phyloP scores from a whole-genome alignment of 2,113 vertebrate species.

The Leptosomus discolor region DNA sequence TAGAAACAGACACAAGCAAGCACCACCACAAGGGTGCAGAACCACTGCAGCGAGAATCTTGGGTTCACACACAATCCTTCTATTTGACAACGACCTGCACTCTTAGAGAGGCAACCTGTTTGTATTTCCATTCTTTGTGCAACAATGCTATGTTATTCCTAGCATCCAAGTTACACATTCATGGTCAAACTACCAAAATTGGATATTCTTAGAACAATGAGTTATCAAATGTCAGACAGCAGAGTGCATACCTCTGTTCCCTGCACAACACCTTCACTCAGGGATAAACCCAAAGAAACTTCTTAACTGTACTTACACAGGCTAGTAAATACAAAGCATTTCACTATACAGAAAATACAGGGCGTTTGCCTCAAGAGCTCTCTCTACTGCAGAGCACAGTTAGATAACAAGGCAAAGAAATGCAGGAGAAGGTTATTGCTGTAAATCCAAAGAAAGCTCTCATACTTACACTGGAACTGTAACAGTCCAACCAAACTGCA shows the following conservation, averaged over 20 bases:
- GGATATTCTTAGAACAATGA: neutral
- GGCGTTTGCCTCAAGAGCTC: rapidly evolving
- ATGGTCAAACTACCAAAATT: neutral
- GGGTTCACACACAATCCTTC: neutral
- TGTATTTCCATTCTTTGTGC: neutral
- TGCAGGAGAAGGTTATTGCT: neutral
- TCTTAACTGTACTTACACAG: neutral
- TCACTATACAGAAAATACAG: neutral
- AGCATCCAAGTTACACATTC: neutral
- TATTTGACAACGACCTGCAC: too few relatives aligned
- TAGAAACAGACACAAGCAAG: neutral
- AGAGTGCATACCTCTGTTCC: neutral
- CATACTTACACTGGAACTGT: neutral
- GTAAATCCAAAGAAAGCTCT: neutral
- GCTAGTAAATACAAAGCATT: neutral
- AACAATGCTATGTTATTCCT: neutral
- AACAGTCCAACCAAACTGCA: neutral
- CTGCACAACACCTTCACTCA: neutral
- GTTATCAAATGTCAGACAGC: neutral
- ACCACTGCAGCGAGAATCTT: neutral
- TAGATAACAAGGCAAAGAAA: neutral
- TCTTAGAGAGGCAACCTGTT: neutral
- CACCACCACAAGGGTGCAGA: neutral
- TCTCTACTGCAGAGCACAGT: neutral
- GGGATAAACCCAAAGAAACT: neutral